A percentile compares a stretch with the other conserved stretches of the same genome.
Conservation (phyloP, 1,140 invertebrate genomes). For the Pogonomyrmex barbatus region DNA sequence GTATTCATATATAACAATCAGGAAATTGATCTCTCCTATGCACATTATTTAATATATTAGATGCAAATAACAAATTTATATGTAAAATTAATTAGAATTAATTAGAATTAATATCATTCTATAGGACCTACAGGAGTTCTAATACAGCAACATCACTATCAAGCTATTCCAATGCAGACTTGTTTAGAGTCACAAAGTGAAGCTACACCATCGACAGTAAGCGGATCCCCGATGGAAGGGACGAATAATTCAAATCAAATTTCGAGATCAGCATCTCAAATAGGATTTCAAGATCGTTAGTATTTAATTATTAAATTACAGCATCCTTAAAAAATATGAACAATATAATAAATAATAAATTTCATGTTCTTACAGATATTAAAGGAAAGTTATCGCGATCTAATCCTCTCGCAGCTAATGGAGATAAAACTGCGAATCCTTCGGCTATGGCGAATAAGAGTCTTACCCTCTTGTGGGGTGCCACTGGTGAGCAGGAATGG, state of each 20-base stretch:
- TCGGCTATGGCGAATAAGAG: constrained; percentile 85
- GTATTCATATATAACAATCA: no score
- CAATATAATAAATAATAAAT: constrained; percentile 1
- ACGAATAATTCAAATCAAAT: constrained; percentile 71
- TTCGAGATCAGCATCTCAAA: constrained; percentile 83
- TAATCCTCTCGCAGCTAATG: constrained; percentile 72
- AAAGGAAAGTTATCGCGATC: constrained; percentile 77
- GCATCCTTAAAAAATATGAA: not conserved
- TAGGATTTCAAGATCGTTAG: constrained; percentile 85
- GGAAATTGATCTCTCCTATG: no score
- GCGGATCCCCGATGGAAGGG: constrained; percentile 77
- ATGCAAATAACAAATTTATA: constrained; percentile 16
- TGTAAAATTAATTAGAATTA: not conserved
- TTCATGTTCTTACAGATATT: constrained; percentile 71
- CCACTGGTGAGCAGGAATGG: constrained; percentile 97
- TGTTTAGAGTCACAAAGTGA: constrained; percentile 76
- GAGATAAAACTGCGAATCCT: constrained; percentile 78
- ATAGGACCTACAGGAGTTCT: constrained; percentile 94
- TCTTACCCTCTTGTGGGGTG: constrained; percentile 94
- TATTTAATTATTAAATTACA: constrained; percentile 59
- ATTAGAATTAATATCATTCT: constrained; percentile 49
- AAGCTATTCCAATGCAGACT: constrained; percentile 90
- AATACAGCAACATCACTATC: constrained; percentile 97
- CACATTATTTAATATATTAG: constrained; percentile 3
- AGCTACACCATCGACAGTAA: constrained; percentile 67